Percentiles rank a stretch among this genome's conserved stretches.
Conservation (phyloP, 2,888 invertebrate genomes). For the Hydraecia micacea region DNA sequence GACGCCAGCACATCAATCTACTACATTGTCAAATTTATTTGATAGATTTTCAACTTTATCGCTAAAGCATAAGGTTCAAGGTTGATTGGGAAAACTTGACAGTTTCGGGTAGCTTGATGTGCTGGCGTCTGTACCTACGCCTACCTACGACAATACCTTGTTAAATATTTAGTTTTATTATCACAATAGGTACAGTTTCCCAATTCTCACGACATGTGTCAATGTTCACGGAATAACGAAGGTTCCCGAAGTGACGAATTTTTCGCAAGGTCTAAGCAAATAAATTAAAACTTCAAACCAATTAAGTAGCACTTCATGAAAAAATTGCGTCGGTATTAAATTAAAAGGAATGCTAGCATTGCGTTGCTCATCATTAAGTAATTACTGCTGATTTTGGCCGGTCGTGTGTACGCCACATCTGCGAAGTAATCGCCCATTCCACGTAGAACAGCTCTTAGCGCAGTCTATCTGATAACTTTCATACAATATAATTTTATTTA, state of each 20-base stretch:
- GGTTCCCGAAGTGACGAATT: conserved; percentile 14
- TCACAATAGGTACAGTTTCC: conserved; percentile 35
- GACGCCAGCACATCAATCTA: too few species aligned
- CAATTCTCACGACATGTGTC: conserved; percentile 15
- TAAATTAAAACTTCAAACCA: conserved; percentile 10
- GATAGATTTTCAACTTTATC: too few species aligned
- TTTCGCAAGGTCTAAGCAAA: conserved; percentile 16
- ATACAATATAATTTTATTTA: too few species aligned
- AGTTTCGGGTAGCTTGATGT: too few species aligned
- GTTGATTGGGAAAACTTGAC: too few species aligned
- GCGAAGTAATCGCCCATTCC: neutral
- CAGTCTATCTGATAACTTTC: neutral
- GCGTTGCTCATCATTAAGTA: conserved; percentile 1
- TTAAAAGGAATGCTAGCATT: neutral
- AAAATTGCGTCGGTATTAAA: conserved; percentile 9
- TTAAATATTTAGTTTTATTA: conserved; percentile 51
- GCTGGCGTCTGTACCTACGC: too few species aligned
- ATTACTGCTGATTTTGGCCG: neutral
- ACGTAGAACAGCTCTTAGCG: neutral
- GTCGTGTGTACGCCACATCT: neutral
- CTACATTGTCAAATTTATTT: too few species aligned
- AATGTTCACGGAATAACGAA: conserved; percentile 37
- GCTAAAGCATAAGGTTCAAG: too few species aligned
- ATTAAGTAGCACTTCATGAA: conserved; percentile 17
- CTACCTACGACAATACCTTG: conserved; percentile 18